Conservation (phyloP, 2,113 vertebrate species). For the Phrynocephalus versicolor region DNA sequence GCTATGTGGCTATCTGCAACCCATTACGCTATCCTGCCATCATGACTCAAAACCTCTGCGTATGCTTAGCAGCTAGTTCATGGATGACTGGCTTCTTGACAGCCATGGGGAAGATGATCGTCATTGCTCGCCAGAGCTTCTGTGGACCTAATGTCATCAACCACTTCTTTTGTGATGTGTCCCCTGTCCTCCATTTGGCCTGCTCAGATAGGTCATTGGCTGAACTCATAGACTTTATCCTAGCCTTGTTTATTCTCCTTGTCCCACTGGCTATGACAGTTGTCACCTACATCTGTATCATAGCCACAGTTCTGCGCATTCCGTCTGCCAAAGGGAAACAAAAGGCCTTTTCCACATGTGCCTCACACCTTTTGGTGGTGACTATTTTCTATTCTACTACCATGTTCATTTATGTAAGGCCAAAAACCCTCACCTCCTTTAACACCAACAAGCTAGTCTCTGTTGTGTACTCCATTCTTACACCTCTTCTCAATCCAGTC, state of each 20-base stretch:
- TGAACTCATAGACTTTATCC: constrained; percentile 56
- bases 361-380: constrained; percentile 52
- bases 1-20: constrained; percentile 57
- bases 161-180: constrained; percentile 66
- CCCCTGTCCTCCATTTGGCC: constrained; percentile 54
- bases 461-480: constrained; percentile 56
- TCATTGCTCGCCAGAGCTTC: constrained; percentile 55
- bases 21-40: constrained; percentile 50
- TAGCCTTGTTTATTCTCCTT: constrained; percentile 53
- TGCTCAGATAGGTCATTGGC: constrained; percentile 46
- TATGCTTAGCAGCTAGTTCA: constrained; percentile 45
- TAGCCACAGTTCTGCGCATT: constrained; percentile 37
- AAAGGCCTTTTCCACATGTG: constrained; percentile 63
- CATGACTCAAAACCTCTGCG: constrained; percentile 53
- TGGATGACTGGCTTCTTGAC: constrained; percentile 53
- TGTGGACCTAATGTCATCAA: constrained; percentile 58
- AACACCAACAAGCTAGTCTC: constrained; percentile 61
- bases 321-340: constrained; percentile 22
- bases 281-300: constrained; percentile 51
- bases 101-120: constrained; percentile 59
- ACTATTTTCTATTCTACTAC: constrained; percentile 61
- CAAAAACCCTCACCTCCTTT: constrained; percentile 48
- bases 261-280: constrained; percentile 50
- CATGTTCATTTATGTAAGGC: constrained; percentile 60
- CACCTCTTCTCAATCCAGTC: constrained; percentile 56